Evolutionary conservation across 1,140 invertebrate species (phyloP).

Genomic region (Brachionus rubens): DNA sequence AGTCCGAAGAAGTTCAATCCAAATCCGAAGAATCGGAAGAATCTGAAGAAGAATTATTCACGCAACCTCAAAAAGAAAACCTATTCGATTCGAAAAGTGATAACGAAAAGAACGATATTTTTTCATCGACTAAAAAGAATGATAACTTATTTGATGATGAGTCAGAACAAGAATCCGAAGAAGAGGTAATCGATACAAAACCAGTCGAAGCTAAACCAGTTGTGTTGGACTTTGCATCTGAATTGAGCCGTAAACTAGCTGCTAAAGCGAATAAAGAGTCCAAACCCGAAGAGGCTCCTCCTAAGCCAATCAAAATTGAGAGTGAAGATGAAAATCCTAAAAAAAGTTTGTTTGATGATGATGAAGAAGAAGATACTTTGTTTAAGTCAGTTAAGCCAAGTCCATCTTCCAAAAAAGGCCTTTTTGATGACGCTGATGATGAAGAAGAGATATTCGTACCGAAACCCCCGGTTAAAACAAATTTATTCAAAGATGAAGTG

Average conservation of each 20-base stretch:
- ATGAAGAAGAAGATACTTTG: too few species aligned
- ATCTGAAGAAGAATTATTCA: not conserved
- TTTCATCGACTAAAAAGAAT: too few species aligned
- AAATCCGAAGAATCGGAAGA: not conserved
- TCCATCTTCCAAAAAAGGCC: too few species aligned
- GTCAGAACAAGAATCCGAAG: conserved; percentile 22
- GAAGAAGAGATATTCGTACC: too few species aligned
- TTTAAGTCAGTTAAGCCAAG: too few species aligned
- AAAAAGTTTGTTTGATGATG: not conserved
- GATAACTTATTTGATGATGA: not conserved
- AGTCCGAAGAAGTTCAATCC: not conserved
- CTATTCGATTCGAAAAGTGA: not conserved
- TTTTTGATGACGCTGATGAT: too few species aligned
- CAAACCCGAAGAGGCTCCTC: not conserved
- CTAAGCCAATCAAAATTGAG: not conserved
- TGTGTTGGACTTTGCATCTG: conserved; percentile 22
- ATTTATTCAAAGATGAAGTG: too few species aligned
- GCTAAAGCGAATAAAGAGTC: not conserved
- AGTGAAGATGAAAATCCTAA: not conserved
- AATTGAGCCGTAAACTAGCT: conserved; percentile 7
- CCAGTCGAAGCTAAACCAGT: not conserved
- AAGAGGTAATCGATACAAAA: not conserved
- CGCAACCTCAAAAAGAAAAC: not conserved
- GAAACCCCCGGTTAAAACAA: too few species aligned
- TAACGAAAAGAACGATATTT: not conserved